Base-by-base conservation (phyloP, 2,888 invertebrate species). In the Coleophora flavipennella region DNA sequence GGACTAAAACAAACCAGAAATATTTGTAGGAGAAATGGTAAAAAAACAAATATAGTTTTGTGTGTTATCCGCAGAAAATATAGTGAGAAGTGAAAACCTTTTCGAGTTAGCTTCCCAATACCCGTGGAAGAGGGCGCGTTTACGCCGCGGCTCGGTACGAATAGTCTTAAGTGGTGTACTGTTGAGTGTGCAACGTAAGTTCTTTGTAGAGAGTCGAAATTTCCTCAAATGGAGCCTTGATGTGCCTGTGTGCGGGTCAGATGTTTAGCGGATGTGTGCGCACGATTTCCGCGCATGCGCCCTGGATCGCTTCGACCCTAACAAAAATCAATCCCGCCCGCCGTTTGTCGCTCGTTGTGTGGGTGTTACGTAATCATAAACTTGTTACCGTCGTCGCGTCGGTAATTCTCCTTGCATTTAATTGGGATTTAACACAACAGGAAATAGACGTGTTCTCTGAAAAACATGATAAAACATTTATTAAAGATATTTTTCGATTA, bases 91-190 rank as follows among this genome's bases (percentile, higher is more conserved):
- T 62, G 72, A 71, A 75, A 81, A 75, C 77, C 75, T 79, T 74
- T 67, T 70, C 66, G 61, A 59, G 64, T 46, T 56, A 59, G 75
- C 76, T 81, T 80, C 59, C 65, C 71, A 59, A 70, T 72, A 79
- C 74, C 73, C 77, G 78, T 78, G 76, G 62, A 52, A 83, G 83
- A 81, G 81, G 83, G 81, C 81, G 83, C 81, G 71, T 59, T 72
- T 54, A 69, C 59, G 54, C 64, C 54, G 59, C 69, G 73, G n/a
- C 71, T 72, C 71, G 67, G 67, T 59, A 67, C 61, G 74, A 76
- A 78, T 70, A 65, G 66, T 80, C 83, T 84, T 81, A 81, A 83
- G 83, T 35, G 42, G 36, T 35, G 28, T 9, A 2, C 33, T 13
- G 8, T 34, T 26, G n/a, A 34, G 8, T 26, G 42, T 9, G 39